phyloP scores from a whole-genome alignment of 30 jellyfish, hydroid and myxozoan genomes.

The Clytia hemisphaerica region DNA sequence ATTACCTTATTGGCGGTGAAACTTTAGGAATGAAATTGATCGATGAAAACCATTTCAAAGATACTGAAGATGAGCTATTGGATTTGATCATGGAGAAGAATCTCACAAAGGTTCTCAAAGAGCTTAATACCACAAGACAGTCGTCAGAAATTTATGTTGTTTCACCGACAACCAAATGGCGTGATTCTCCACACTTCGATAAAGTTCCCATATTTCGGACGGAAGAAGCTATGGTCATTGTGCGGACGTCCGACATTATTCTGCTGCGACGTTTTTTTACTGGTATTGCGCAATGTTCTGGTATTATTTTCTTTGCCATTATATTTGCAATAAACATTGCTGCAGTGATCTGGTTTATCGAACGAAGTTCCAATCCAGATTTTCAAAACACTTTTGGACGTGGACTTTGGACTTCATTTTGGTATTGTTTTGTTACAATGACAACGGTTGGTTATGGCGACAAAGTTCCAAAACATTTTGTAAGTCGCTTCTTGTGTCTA shows the following conservation, averaged over 20 bases:
- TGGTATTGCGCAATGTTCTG: background rate
- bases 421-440: constrained; percentile 12
- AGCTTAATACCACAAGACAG: no score
- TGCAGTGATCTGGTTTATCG: constrained; percentile 8
- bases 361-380: background rate
- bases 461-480: constrained; percentile 6
- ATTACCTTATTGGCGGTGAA: no score
- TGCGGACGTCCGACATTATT: background rate
- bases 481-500: background rate
- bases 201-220: no score
- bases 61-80: no score
- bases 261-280: background rate
- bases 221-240: background rate
- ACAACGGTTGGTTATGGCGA: constrained; percentile 26
- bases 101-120: no score
- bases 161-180: no score
- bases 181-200: no score
- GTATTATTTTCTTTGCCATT: background rate
- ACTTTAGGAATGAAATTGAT: no score
- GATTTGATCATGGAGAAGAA: no score
- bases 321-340: background rate
- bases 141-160: no score
- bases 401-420: constrained; percentile 13
- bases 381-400: constrained; percentile 13
- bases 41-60: no score